phyloP scores from a whole-genome alignment of 2,888 invertebrate genomes.

The Encarsia formosa region DNA sequence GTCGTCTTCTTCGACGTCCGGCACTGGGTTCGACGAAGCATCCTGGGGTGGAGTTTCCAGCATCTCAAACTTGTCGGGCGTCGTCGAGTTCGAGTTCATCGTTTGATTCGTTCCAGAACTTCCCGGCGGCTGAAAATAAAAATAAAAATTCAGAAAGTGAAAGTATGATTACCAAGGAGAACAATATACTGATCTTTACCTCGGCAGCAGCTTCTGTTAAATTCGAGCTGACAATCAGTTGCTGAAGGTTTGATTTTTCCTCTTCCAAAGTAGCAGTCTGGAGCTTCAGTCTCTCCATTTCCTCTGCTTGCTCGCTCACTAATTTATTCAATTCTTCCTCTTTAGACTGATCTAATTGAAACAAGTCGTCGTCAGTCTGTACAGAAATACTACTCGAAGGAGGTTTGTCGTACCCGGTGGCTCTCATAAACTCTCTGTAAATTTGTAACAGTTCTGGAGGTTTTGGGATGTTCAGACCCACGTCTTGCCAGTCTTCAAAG shows the following conservation, averaged over 20 bases:
- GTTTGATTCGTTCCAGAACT: slow-evolving; percentile 37
- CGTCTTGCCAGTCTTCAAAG: slow-evolving; percentile 90
- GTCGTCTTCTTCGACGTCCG: slow-evolving; percentile 44
- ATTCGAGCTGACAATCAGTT: slow-evolving; percentile 41
- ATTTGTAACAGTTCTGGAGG: slow-evolving; percentile 70
- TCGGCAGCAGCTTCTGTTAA: slow-evolving; percentile 30
- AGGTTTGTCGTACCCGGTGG: slow-evolving; percentile 52
- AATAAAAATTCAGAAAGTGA: slow-evolving; percentile 1
- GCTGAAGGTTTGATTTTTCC: slow-evolving; percentile 58
- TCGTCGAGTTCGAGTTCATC: slow-evolving; percentile 45
- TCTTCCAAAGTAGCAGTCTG: slow-evolving; percentile 56
- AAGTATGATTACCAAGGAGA: not conserved
- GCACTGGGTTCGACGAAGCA: slow-evolving; percentile 33
- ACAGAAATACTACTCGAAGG: slow-evolving; percentile 52
- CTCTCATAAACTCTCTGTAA: slow-evolving; percentile 58
- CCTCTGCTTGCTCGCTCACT: slow-evolving; percentile 36
- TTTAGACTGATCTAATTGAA: slow-evolving; percentile 26
- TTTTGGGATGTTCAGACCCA: slow-evolving; percentile 79
- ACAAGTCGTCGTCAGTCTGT: slow-evolving; percentile 38
- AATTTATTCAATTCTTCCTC: slow-evolving; percentile 34
- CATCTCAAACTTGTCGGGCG: slow-evolving; percentile 47
- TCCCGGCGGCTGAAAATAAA: slow-evolving; percentile 29
- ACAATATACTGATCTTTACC: slow-evolving; percentile 22
- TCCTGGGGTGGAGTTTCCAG: slow-evolving; percentile 43
- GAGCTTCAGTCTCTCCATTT: slow-evolving; percentile 57